Evolutionary conservation across 2,797 vertebrate species (phyloP), one percentile per base, ranked within the genome.

Genomic region (Syngnathus acus): DNA sequence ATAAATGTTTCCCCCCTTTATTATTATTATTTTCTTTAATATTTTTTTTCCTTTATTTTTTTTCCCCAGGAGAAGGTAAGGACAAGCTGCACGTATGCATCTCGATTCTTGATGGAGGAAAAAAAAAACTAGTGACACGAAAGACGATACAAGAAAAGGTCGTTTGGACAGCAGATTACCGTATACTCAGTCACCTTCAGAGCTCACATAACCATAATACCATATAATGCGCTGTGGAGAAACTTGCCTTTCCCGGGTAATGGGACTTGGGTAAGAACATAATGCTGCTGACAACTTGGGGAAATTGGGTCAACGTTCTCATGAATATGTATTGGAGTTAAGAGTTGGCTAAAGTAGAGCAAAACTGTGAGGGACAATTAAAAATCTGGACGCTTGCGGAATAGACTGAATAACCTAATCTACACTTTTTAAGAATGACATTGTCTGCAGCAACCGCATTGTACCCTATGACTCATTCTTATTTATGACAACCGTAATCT

Each of bases 101-200:
- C 45, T 26, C 45, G 32, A 32, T 32, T 62, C 42, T 26, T 5
- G 13, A 62, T 45, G 13, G 13, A 5, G 21, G 59, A 32, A 62
- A 54, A 62, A 17, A 62, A 62, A 42, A 62, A 42, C 60, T 16
- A 23, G 21, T 62, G 60, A 62, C 60, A 62, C 26, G 42, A 23
- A 16, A 45, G 23, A 45, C 21, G 9, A 62, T 45, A 45, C 3
- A 6, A 26, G 21, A 7, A 42, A 62, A 62, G 75, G 75, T 83
- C 83, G 87, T 78, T 76, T 78, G 79, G 76, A 78, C 40, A 72
- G 76, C 77, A 76, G 76, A 80, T 72, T 83, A 81, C 79, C 55
- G 69, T 64, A 59, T 66, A 74, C 72, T 75, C n/a, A 42, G 19
- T 62, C 60, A 62, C 60, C 60, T 62, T 83, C 86, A 77, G 68